A percentile compares a stretch with the other conserved stretches of the same genome.
phyloP scores from a whole-genome alignment of 2,797 vertebrate genomes.

The Monodelphis domestica region DNA sequence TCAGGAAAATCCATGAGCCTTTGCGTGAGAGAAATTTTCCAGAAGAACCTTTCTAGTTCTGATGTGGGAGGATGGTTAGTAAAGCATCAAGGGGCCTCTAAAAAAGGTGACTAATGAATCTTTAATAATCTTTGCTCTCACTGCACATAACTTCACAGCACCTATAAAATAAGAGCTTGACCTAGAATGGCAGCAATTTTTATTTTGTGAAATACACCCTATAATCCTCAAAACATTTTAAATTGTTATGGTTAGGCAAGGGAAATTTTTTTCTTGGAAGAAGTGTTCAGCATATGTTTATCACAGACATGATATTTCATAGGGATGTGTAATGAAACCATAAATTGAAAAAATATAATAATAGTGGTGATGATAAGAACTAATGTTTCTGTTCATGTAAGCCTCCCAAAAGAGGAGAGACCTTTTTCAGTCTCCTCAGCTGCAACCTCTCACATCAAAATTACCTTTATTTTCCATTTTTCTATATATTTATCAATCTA shows the following conservation, averaged over 20 bases:
- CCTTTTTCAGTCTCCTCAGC: background rate
- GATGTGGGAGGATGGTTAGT: background rate
- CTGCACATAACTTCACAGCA: background rate
- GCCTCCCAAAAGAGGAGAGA: background rate
- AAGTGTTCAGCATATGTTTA: background rate
- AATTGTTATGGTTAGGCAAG: background rate
- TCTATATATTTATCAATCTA: background rate
- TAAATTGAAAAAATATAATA: background rate
- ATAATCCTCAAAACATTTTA: background rate
- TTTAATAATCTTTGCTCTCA: conserved; percentile 36
- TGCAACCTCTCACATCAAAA: background rate
- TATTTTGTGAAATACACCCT: background rate
- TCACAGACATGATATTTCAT: background rate
- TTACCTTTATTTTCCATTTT: background rate
- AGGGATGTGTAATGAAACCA: background rate
- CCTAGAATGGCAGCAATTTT: background rate
- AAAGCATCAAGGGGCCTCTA: conserved; percentile 23
- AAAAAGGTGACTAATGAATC: conserved; percentile 49
- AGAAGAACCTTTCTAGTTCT: background rate
- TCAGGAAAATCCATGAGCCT: background rate
- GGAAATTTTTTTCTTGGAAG: background rate
- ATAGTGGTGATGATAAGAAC: background rate
- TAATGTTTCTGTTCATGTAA: background rate
- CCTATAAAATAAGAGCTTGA: background rate
- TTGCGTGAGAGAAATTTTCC: conserved; percentile 13